These are phyloP conservation scores for Nannobrachium achirus DNA, from an alignment of 2,113 vertebrate genomes.

Conservation along the genomic window DNA sequence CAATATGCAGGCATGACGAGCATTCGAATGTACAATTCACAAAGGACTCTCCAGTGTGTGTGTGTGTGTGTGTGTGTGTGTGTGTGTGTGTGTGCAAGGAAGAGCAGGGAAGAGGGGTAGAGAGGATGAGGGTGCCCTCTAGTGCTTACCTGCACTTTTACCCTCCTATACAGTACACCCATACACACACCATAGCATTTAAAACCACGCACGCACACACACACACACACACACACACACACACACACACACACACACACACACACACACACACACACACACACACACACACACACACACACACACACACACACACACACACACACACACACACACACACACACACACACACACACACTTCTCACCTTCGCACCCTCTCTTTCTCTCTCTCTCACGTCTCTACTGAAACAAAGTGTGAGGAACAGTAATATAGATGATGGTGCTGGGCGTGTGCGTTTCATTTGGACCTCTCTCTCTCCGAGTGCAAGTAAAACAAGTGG, in stretches of 20 bases:
- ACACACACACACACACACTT: not conserved
- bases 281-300: not conserved
- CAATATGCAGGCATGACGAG: conserved; percentile 62
- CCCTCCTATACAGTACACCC: conserved; percentile 28
- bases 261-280: not conserved
- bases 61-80: conserved; percentile 20
- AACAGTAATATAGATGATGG: conserved; percentile 22
- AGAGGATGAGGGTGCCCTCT: conserved; percentile 75
- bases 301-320: not conserved
- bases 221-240: not conserved
- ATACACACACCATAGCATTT: no score
- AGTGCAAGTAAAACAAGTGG: conserved; percentile 38
- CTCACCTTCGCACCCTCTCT: no score
- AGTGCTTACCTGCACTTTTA: conserved; percentile 60
- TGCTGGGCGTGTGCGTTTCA: conserved; percentile 33
- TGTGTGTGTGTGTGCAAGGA: conserved; percentile 6
- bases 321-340: not conserved
- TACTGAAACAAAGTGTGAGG: not conserved
- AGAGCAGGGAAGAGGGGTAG: conserved; percentile 35
- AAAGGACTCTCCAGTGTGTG: conserved; percentile 10
- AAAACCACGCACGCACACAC: not conserved
- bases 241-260: conserved; percentile 1
- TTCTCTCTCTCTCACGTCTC: not conserved
- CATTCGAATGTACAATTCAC: no score
- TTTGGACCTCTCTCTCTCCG: conserved; percentile 55